Percentiles rank a stretch among this genome's conserved stretches.
Evolutionary conservation across 1,140 invertebrate genomes (phyloP).

Genomic region (Caenorhabditis briggsae): DNA sequence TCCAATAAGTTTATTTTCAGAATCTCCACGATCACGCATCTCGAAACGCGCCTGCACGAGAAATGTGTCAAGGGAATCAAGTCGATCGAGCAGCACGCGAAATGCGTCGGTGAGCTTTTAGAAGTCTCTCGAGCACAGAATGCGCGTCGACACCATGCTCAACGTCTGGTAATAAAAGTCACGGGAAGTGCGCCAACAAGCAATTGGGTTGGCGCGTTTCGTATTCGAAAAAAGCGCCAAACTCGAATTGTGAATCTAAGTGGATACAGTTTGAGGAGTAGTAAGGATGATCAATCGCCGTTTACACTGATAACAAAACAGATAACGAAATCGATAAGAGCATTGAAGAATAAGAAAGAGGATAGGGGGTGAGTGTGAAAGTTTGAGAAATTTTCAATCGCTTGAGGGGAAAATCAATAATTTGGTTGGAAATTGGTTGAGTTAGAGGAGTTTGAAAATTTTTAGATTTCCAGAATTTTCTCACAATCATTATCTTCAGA

Average conservation of each 20-base stretch:
- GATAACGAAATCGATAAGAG: slow-evolving; percentile 58
- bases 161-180: neutral
- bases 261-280: neutral
- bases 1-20: neutral
- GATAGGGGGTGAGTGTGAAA: slow-evolving; percentile 15
- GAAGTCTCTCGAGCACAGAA: neutral
- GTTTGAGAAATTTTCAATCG: neutral
- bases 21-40: neutral
- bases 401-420: too few relatives aligned
- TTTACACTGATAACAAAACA: slow-evolving; percentile 42
- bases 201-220: slow-evolving; percentile 12
- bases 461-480: too few relatives aligned
- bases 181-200: neutral
- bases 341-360: slow-evolving; percentile 56
- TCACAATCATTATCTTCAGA: too few relatives aligned
- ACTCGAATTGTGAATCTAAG: neutral
- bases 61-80: neutral
- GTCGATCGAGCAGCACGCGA: neutral
- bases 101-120: neutral
- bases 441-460: too few relatives aligned
- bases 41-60: slow-evolving; percentile 30
- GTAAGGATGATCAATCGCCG: neutral
- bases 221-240: neutral
- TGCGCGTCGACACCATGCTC: neutral
- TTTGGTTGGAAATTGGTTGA: too few relatives aligned